These are phyloP conservation scores for Periphyllus acericola DNA, from an alignment of 2,888 invertebrate genomes.

Conservation along the genomic window DNA sequence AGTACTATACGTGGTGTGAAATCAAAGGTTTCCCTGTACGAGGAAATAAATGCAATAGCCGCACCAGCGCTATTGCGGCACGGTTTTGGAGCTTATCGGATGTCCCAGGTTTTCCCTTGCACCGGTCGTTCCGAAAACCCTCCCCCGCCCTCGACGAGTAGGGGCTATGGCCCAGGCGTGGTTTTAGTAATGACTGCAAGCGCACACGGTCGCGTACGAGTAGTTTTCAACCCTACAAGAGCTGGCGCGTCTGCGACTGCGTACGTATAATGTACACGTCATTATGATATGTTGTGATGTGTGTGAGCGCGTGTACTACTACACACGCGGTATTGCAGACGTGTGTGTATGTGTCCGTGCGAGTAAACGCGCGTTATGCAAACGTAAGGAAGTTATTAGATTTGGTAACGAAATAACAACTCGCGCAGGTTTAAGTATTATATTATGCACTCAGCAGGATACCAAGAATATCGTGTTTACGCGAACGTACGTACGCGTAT, in stretches of 20 bases:
- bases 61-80: neutral
- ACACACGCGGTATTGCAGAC: too few species aligned
- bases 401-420: slow-evolving; percentile 11
- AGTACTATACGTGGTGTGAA: neutral
- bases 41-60: neutral
- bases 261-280: too few species aligned
- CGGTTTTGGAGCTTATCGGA: neutral
- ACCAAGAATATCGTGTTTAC: neutral
- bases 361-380: slow-evolving; percentile 9
- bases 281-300: neutral
- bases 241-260: neutral
- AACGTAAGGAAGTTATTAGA: neutral
- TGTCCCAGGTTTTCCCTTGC: neutral
- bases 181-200: neutral
- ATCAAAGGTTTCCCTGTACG: neutral
- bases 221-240: neutral
- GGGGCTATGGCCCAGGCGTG: neutral
- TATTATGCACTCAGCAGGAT: slow-evolving; percentile 18
- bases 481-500: neutral
- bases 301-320: neutral
- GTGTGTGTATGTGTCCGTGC: neutral
- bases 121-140: neutral
- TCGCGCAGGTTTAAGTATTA: neutral
- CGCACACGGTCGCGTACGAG: neutral
- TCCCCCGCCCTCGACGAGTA: neutral